phyloP scores from a whole-genome alignment of 1,140 invertebrate genomes.

The Ganaspis sp. region DNA sequence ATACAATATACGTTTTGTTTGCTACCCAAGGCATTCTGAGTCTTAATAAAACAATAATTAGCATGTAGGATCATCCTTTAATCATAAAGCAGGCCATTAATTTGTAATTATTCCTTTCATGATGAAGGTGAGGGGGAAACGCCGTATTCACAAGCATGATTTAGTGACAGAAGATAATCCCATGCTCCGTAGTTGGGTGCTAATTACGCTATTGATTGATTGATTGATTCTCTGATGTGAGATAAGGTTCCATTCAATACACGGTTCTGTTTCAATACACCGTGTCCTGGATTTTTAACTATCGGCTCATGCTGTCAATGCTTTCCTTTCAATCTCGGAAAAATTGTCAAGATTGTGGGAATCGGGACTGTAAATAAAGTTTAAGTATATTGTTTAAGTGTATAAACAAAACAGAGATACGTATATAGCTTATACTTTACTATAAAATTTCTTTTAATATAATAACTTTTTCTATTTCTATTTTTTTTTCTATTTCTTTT shows the following conservation, averaged over 20 bases:
- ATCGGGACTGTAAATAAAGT: no score
- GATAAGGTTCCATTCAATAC: not conserved
- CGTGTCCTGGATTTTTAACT: not conserved
- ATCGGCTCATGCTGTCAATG: no score
- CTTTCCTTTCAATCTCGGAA: no score
- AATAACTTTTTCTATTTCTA: no score
- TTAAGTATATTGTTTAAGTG: no score
- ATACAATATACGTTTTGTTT: not conserved
- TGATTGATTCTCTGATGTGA: not conserved
- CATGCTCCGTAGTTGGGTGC: not conserved
- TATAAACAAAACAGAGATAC: no score
- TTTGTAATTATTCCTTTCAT: not conserved
- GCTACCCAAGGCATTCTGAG: not conserved
- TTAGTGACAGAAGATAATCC: not conserved
- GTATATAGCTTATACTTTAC: no score
- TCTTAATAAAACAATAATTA: not conserved
- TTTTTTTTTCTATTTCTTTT: no score
- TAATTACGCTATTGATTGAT: slow-evolving; percentile 23
- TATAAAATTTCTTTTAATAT: no score
- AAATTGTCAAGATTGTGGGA: no score
- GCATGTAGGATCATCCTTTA: not conserved
- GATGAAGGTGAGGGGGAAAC: not conserved
- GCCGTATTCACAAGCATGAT: not conserved
- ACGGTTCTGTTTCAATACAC: not conserved
- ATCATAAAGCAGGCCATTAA: not conserved